Percentiles rank a stretch among this genome's conserved stretches.
Conservation (phyloP, 2,888 invertebrate genomes). For the Anthophora plumipes region DNA sequence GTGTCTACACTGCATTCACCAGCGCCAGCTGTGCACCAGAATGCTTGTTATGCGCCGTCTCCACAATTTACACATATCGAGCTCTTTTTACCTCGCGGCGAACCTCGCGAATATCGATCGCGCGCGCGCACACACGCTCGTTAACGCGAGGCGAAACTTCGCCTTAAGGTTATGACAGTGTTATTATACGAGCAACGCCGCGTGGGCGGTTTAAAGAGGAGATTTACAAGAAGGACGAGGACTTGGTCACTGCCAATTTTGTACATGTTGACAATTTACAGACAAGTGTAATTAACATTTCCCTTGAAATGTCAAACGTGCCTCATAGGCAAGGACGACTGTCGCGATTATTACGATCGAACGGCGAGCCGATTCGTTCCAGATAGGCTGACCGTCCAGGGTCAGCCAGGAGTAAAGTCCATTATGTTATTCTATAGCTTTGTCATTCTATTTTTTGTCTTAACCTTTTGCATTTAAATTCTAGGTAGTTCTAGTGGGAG, state of each 20-base stretch:
- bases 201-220: conserved; percentile 15
- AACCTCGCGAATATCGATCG: conserved; percentile 46
- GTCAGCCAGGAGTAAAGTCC: not conserved
- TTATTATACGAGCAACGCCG: not conserved
- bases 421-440: not conserved
- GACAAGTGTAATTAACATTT: conserved; percentile 14
- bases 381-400: not conserved
- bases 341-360: not conserved
- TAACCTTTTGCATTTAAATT: not conserved
- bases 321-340: conserved; percentile 16
- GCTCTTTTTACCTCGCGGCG: not conserved
- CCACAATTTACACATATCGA: conserved; percentile 6
- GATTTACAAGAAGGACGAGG: conserved; percentile 12
- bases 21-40: conserved; percentile 25
- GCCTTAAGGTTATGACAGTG: not conserved
- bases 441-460: conserved; percentile 1
- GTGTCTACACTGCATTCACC: not conserved
- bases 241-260: conserved; percentile 26
- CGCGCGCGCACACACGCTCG: too few species aligned
- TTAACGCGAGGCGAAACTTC: conserved; percentile 18
- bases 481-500: conserved; percentile 28
- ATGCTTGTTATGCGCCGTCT: conserved; percentile 41
- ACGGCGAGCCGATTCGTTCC: conserved; percentile 8
- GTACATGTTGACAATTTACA: conserved; percentile 11
- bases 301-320: not conserved